Evolutionary conservation across 2,797 vertebrate species (phyloP), one percentile per base, ranked within the genome.

Genomic region (Buceros bicornis): DNA sequence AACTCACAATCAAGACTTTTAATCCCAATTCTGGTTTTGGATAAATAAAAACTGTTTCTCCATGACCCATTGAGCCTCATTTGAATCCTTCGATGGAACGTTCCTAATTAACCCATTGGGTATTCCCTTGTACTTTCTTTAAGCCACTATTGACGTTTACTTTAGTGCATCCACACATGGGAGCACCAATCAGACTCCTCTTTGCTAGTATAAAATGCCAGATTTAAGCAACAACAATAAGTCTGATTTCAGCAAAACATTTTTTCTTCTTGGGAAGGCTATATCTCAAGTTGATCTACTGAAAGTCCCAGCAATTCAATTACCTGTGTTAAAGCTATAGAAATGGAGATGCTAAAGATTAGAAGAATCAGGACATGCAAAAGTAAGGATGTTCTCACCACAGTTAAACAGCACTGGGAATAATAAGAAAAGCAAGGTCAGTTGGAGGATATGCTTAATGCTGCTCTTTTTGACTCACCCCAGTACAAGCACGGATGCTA

Each of bases 41-140:
- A 73, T 77, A 92, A 89, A 89, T 71, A 90, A 91, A 91, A 78
- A 8, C 2, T 33, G 60, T 87, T 95, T 96, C 90, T 72, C 56
- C 43, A 10, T 82, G 77, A 95, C 65, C 72, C 67, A 10, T 3
- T 76, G 72, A 89, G 82, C 69, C 51, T 81, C 57, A 93, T 93
- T 94, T 94, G 73, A 91, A 90, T 82, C 56, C 50, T 80, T 64
- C 56, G 53, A 8, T 64, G 77, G 85, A 94, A 93, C 73, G 53
- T 83, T 31, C 28, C 66, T 95, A 94, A 95, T 95, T 95, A 95
- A 84, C 76, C 94, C 86, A 40, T 18, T 40, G 95, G 87, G 93
- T 93, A 95, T 96, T 95, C 82, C 57, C 42, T 80, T 84, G 21
- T 21, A n/a, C 37, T 62, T 65, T 33, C 89, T 94, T 84, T 93